These are phyloP conservation scores for Trachelus tabidus DNA, from an alignment of 2,888 invertebrate species.

Conservation along the genomic window DNA sequence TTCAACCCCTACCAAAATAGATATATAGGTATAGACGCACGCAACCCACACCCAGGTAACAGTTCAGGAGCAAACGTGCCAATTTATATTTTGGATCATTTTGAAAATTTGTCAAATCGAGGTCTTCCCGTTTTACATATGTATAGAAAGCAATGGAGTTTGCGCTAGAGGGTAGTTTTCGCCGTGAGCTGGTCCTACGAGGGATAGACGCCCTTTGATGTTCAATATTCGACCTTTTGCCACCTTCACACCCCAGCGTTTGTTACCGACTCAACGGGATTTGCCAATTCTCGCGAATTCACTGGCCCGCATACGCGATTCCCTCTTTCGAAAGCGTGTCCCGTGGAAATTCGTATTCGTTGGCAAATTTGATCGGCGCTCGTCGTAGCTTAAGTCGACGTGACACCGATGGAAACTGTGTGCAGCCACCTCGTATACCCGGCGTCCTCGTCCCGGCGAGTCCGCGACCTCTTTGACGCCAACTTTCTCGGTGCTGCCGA, in stretches of 20 bases:
- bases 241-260: neutral
- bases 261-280: neutral
- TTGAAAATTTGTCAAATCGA: neutral
- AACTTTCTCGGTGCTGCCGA: neutral
- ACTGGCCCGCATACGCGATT: slow-evolving; percentile 19
- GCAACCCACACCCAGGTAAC: neutral
- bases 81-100: neutral
- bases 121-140: neutral
- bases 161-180: neutral
- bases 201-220: slow-evolving; percentile 40
- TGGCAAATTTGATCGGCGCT: slow-evolving; percentile 30
- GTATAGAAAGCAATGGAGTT: neutral
- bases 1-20: neutral
- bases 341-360: slow-evolving; percentile 30
- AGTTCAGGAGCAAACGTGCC: neutral
- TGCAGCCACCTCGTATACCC: neutral
- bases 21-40: neutral
- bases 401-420: slow-evolving; percentile 12
- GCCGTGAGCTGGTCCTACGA: slow-evolving; percentile 12
- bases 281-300: neutral
- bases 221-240: slow-evolving; percentile 16
- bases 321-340: slow-evolving; percentile 20
- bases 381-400: slow-evolving; percentile 20
- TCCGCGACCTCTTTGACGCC: neutral
- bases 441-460: neutral